A percentile compares a stretch with the other conserved stretches of the same genome.
phyloP scores from a whole-genome alignment of 2,113 vertebrate genomes.

The Haemorhous mexicanus region DNA sequence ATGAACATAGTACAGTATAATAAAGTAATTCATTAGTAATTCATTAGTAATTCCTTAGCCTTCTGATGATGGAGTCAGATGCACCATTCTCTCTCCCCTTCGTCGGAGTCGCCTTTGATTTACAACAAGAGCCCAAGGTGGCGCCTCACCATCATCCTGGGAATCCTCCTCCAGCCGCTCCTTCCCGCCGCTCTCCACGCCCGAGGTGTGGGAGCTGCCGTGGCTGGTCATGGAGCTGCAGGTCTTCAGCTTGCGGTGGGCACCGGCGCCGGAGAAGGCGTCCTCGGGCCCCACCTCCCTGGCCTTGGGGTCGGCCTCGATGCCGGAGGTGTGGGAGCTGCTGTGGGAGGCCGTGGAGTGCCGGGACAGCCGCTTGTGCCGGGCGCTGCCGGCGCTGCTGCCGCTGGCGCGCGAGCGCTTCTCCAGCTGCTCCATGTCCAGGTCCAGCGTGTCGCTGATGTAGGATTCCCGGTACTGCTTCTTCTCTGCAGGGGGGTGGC shows the following conservation, averaged over 20 bases:
- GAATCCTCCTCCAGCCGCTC: constrained; percentile 90
- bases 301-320: constrained; percentile 82
- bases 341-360: constrained; percentile 91
- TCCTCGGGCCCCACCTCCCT: constrained; percentile 75
- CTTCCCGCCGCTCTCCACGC: constrained; percentile 92
- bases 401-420: constrained; percentile 91
- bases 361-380: constrained; percentile 88
- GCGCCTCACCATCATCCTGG: constrained; percentile 82
- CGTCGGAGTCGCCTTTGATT: too few species aligned
- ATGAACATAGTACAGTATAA: too few species aligned
- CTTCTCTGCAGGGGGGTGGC: constrained; percentile 79
- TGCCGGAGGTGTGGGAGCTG: constrained; percentile 96
- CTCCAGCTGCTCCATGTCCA: constrained; percentile 95
- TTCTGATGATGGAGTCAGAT: too few species aligned
- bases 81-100: too few species aligned
- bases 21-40: too few species aligned
- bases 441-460: constrained; percentile 95
- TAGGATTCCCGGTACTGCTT: constrained; percentile 98
- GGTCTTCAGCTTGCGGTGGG: constrained; percentile 84
- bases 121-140: rapidly evolving
- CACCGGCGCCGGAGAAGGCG: constrained; percentile 73
- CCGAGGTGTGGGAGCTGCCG: constrained; percentile 93
- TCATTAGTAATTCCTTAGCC: too few species aligned
- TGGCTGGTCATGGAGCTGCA: constrained; percentile 95
- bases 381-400: constrained; percentile 85